phyloP scores from a whole-genome alignment of 2,797 vertebrate genomes.

The Synaphobranchus kaupii region DNA sequence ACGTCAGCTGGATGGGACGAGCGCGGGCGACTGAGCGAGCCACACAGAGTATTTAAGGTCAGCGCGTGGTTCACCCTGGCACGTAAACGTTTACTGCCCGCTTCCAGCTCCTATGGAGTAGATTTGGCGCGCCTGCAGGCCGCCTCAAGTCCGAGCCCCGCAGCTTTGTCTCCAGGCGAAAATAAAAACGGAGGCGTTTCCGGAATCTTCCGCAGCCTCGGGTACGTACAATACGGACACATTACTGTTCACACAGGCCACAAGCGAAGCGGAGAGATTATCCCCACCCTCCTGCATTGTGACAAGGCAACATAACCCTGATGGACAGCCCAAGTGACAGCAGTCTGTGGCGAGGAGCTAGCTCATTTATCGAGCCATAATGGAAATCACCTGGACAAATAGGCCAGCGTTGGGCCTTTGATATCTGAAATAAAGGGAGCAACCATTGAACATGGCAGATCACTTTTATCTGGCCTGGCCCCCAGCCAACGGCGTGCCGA shows the following conservation, averaged over 20 bases:
- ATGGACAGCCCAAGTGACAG: conserved; percentile 36
- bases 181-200: conserved; percentile 49
- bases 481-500: conserved; percentile 67
- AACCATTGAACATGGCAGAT: conserved; percentile 65
- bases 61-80: background rate
- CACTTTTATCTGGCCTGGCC: conserved; percentile 66
- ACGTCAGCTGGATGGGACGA: background rate
- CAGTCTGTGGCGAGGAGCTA: conserved; percentile 61
- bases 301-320: conserved; percentile 41
- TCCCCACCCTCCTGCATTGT: conserved; percentile 47
- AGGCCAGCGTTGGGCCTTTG: conserved; percentile 66
- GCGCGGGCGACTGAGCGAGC: background rate
- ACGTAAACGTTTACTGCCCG: too few species aligned
- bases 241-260: conserved; percentile 53
- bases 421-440: conserved; percentile 68
- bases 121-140: background rate
- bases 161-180: conserved; percentile 41
- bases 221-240: conserved; percentile 52
- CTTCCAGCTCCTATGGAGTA: background rate
- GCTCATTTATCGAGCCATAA: conserved; percentile 64
- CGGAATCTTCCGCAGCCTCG: conserved; percentile 38
- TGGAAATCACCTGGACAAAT: conserved; percentile 83
- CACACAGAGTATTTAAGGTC: background rate
- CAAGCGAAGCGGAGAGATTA: conserved; percentile 52
- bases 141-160: background rate